phyloP scores from a whole-genome alignment of 2,113 vertebrate genomes.

The Delphinapterus leucas region DNA sequence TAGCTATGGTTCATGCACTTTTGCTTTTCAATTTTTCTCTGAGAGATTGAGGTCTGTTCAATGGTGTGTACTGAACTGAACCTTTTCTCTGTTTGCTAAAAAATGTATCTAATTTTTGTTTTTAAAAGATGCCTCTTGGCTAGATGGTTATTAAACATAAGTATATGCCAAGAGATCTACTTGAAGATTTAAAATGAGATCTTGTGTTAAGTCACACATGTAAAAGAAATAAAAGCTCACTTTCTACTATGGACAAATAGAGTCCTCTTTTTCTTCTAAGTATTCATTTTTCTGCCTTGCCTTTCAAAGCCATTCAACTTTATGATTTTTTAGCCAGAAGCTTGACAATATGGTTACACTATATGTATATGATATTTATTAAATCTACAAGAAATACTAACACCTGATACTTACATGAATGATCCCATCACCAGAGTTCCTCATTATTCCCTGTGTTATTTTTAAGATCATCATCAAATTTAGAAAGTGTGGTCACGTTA shows the following conservation, averaged over 20 bases:
- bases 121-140: background rate
- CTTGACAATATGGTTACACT: background rate
- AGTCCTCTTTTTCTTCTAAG: background rate
- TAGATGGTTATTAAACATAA: background rate
- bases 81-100: background rate
- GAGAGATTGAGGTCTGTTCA: background rate
- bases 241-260: background rate
- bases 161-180: background rate
- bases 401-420: background rate
- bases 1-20: conserved; percentile 28
- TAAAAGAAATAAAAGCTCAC: background rate
- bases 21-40: conserved; percentile 43
- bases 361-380: background rate
- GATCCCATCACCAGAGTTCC: background rate
- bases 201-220: background rate
- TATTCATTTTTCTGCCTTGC: background rate
- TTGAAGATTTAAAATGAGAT: background rate
- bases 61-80: background rate
- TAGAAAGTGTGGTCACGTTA: background rate
- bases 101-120: conserved; percentile 1
- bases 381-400: background rate
- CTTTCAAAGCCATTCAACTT: background rate
- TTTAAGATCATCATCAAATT: background rate
- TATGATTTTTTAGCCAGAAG: background rate
- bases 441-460: background rate